phyloP scores from a whole-genome alignment of 1,140 invertebrate genomes.

The Armadillidium nasatum region DNA sequence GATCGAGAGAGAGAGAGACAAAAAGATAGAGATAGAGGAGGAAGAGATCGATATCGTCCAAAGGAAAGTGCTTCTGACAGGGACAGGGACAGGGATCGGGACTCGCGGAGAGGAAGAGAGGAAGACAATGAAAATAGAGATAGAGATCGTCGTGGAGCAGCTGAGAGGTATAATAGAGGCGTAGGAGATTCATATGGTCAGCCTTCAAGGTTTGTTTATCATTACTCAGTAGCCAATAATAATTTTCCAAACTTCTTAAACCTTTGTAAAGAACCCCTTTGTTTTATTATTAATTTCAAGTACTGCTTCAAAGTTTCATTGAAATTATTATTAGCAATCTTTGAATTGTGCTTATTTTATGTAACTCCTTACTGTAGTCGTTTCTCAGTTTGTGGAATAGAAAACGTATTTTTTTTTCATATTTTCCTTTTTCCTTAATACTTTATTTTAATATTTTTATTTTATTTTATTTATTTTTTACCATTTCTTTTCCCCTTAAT shows the following conservation, averaged over 20 bases:
- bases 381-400: too few species aligned
- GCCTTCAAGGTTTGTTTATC: neutral
- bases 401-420: too few species aligned
- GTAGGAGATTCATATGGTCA: neutral
- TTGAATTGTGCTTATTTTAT: too few species aligned
- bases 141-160: neutral
- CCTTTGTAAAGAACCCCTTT: neutral
- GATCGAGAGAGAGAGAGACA: neutral
- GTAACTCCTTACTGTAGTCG: too few species aligned
- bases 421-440: too few species aligned
- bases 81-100: neutral
- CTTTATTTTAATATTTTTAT: too few species aligned
- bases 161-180: neutral
- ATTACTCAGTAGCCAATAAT: neutral
- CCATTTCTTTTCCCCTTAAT: too few species aligned
- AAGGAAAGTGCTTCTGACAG: neutral
- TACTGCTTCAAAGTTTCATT: neutral
- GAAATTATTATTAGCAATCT: neutral
- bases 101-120: neutral
- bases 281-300: neutral
- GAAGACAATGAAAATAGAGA: neutral
- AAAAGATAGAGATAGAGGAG: neutral
- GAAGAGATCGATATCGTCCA: neutral
- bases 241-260: neutral
- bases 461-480: too few species aligned